Evolutionary conservation across 2,888 invertebrate genomes (phyloP).

Genomic region (Trichacis sp.): DNA sequence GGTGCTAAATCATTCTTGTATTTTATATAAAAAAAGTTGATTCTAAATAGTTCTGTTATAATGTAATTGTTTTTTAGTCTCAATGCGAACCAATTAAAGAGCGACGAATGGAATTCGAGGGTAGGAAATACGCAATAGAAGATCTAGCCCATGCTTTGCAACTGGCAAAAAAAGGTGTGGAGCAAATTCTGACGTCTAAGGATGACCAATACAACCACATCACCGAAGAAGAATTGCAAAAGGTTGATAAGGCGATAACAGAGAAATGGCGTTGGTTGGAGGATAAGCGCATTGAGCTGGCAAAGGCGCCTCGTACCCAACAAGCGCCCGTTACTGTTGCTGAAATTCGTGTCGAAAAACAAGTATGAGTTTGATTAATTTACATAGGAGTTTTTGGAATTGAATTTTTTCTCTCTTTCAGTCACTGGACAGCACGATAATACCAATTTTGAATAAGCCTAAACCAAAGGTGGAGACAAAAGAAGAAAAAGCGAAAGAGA

Average conservation of each 20-base stretch:
- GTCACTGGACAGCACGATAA: conserved; percentile 71
- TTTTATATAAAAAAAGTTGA: no score
- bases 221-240: conserved; percentile 84
- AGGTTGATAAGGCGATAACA: conserved; percentile 79
- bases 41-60: no score
- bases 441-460: conserved; percentile 88
- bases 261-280: conserved; percentile 80
- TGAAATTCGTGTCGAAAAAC: conserved; percentile 84
- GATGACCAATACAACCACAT: conserved; percentile 85
- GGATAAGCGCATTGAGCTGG: conserved; percentile 77
- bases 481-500: conserved; percentile 69
- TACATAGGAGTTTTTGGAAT: no score
- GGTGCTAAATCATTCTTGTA: no score
- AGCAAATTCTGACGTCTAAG: conserved; percentile 74
- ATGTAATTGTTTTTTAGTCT: conserved; percentile 72
- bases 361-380: no score
- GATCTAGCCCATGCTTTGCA: conserved; percentile 84
- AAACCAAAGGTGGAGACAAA: conserved; percentile 84
- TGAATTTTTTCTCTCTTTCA: no score
- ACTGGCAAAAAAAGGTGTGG: conserved; percentile 83
- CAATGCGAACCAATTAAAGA: conserved; percentile 92
- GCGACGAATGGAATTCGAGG: conserved; percentile 84
- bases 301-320: conserved; percentile 76
- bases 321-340: conserved; percentile 83
- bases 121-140: conserved; percentile 83